Percentiles rank a stretch among this genome's conserved stretches.
Conservation (phyloP, 2,113 vertebrate genomes). For the Triplophysa dalaica region DNA sequence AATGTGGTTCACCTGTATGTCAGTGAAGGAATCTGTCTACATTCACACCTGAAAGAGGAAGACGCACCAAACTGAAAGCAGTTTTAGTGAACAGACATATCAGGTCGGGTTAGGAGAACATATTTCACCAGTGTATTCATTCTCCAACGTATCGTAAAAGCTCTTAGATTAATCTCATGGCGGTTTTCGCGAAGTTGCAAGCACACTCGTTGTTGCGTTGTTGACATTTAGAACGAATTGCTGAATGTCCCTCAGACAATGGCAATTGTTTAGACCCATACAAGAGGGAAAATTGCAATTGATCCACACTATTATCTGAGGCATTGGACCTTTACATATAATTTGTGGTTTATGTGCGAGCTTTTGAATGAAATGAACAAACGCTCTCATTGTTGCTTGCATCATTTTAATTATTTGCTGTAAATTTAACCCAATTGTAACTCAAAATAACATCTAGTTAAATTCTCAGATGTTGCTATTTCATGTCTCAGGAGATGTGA, state of each 20-base stretch:
- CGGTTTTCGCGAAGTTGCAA: not conserved
- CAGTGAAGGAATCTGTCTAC: not conserved
- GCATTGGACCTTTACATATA: slow-evolving; percentile 22
- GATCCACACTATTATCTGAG: slow-evolving; percentile 32
- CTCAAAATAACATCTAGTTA: too few relatives aligned
- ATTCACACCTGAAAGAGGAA: slow-evolving; percentile 16
- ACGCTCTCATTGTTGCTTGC: not conserved
- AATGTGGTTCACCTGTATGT: slow-evolving; percentile 2
- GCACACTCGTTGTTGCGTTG: slow-evolving; percentile 5
- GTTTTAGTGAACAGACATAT: too few relatives aligned
- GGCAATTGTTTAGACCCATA: slow-evolving; percentile 15
- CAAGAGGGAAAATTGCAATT: slow-evolving; percentile 31
- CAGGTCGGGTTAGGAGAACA: too few relatives aligned
- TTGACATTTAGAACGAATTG: slow-evolving; percentile 34
- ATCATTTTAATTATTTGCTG: not conserved
- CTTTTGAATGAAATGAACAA: not conserved
- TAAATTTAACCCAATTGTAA: not conserved
- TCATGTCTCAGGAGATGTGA: too few relatives aligned
- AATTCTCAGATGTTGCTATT: too few relatives aligned
- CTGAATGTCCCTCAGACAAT: slow-evolving; percentile 36
- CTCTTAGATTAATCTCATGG: too few relatives aligned
- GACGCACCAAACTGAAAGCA: not conserved
- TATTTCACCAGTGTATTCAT: too few relatives aligned
- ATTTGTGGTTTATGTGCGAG: not conserved
- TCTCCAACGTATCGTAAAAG: too few relatives aligned